Conservation (phyloP, 2,113 vertebrate genomes). For the Pelecanoides urinatrix region DNA sequence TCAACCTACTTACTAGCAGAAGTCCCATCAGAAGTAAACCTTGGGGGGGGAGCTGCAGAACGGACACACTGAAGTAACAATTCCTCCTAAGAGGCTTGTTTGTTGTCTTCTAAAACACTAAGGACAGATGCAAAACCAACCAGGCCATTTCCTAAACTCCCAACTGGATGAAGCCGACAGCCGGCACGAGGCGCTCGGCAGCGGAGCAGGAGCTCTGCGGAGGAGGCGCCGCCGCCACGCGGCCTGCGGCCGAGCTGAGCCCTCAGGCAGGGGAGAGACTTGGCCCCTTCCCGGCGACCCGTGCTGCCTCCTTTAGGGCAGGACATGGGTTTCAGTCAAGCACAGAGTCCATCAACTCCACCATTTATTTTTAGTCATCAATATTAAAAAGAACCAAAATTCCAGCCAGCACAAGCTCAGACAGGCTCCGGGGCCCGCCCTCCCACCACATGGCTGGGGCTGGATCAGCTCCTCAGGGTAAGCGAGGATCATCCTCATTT, state of each 20-base stretch:
- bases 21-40: background rate
- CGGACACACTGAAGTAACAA: background rate
- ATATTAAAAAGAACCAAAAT: background rate
- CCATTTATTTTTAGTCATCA: background rate
- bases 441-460: background rate
- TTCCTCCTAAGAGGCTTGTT: background rate
- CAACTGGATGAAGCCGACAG: background rate
- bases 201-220: background rate
- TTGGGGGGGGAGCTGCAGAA: background rate
- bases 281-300: background rate
- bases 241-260: background rate
- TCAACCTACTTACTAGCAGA: background rate
- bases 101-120: background rate
- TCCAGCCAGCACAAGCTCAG: too few species aligned
- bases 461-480: background rate
- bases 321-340: background rate
- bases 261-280: too few species aligned
- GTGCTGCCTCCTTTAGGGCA: background rate
- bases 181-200: background rate
- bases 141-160: background rate
- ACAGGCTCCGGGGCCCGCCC: background rate
- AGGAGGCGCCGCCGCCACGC: fast-evolving
- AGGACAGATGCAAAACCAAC: background rate
- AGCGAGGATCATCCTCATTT: fast-evolving
- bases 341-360: background rate